A percentile compares a stretch with the other conserved stretches of the same genome.
phyloP scores from a whole-genome alignment of 2,888 invertebrate genomes.

The Apamea crenata region DNA sequence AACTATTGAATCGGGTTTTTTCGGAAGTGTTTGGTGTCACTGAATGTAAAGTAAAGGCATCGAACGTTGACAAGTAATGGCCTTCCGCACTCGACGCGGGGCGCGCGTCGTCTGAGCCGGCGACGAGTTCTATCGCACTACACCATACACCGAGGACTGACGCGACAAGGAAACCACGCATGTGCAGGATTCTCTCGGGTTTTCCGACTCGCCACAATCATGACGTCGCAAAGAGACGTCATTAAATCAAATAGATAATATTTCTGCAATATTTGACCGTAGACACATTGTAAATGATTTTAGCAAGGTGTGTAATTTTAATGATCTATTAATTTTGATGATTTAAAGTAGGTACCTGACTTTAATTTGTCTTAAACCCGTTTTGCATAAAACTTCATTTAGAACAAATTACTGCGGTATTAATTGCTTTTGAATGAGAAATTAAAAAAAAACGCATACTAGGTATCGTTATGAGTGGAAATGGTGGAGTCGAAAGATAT shows the following conservation, averaged over 20 bases:
- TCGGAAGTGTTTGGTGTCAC: constrained; percentile 53
- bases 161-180: constrained; percentile 84
- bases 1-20: constrained; percentile 44
- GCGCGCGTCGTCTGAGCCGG: constrained; percentile 81
- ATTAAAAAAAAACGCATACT: not conserved
- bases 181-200: constrained; percentile 84
- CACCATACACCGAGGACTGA: constrained; percentile 72
- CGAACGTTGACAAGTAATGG: constrained; percentile 68
- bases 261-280: not conserved
- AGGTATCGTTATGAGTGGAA: not conserved
- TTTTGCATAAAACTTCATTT: not conserved
- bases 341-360: not conserved
- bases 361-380: not conserved
- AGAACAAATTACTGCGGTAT: not conserved
- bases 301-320: not conserved
- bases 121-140: constrained; percentile 72
- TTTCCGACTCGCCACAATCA: constrained; percentile 77
- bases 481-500: not conserved
- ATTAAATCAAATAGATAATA: constrained; percentile 38
- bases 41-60: constrained; percentile 58
- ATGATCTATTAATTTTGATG: not conserved
- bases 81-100: constrained; percentile 82
- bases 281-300: not conserved
- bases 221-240: constrained; percentile 72
- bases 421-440: not conserved